Base-by-base conservation (phyloP, 2,797 vertebrate species). In the Australoheros facetus region DNA sequence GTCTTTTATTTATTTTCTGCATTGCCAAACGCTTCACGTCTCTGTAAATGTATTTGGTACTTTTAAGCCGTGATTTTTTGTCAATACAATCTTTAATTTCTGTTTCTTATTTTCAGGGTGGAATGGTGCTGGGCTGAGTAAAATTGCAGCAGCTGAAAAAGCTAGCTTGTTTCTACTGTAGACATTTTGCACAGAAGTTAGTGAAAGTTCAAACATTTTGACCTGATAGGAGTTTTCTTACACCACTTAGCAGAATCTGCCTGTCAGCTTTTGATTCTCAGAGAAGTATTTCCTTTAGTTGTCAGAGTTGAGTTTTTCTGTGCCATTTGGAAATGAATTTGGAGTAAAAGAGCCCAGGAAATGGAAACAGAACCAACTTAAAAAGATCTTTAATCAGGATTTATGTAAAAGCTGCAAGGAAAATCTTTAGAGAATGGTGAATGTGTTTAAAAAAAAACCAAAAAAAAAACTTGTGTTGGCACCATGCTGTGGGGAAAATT, bases 11-110 rank as follows among this genome's bases (percentile, higher is more conserved):
- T 71, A 19, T 71, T 70, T 57, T 48, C 26, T 26, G 21, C 53
- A 69, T 54, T 75, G 16, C 30, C 23, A 21, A 34, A n/a, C 69
- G 8, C 59, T 78, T 72, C 16, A 73, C 71, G 30, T 71, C 32
- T 32, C 34, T 48, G 16, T 53, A 19, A 55, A 42, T 56, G 1
- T 51, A 34, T 32, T 64, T 17, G 8, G 14, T n/a, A 13, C 55
- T 73, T 76, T 59, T 13, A 34, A 17, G 19, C 10, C 51, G 12
- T 17, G 23, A 62, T 71, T 45, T 17, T 45, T 16, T 37, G 5
- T 60, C 21, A 64, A 48, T 48, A 55, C 16, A 59, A 11, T 4
- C 16, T 39, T 70, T 14, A 66, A 32, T 66, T 74, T 55, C 62
- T 51, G 21, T 17, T 14, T 12, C 80, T 74, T 17, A 21, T n/a